Evolutionary conservation across 2,113 vertebrate genomes (phyloP).

Genomic region (Columbina picui): DNA sequence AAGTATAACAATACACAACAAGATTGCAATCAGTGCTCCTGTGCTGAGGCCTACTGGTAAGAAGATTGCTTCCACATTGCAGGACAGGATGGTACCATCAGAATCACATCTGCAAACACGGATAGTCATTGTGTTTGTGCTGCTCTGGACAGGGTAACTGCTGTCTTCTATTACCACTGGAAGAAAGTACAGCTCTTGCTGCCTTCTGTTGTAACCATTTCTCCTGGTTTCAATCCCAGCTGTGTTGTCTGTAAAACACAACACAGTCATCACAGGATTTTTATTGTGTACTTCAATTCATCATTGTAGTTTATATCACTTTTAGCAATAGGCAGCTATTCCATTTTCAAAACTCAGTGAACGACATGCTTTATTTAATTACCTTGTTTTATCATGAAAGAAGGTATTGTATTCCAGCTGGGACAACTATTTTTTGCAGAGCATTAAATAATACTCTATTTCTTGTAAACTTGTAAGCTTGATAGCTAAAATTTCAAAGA

Average conservation of each 20-base stretch:
- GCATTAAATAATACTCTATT: background rate
- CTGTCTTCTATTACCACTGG: conserved; percentile 92
- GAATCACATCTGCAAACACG: conserved; percentile 92
- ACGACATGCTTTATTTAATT: background rate
- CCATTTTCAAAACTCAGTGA: background rate
- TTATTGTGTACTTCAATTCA: background rate
- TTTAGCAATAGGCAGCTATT: background rate
- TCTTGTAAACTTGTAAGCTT: background rate
- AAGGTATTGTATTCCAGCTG: background rate
- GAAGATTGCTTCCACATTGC: conserved; percentile 94
- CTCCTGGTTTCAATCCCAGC: conserved; percentile 90
- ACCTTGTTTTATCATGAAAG: background rate
- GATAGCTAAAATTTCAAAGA: conserved; percentile 9
- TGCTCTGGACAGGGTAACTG: conserved; percentile 92
- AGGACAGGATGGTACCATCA: conserved; percentile 90
- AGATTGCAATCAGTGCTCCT: conserved; percentile 92
- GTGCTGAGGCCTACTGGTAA: conserved; percentile 96
- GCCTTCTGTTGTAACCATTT: conserved; percentile 87
- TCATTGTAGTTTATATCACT: background rate
- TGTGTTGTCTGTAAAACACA: conserved; percentile 89
- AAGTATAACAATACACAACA: conserved; percentile 93
- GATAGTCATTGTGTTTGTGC: conserved; percentile 94
- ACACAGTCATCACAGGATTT: conserved; percentile 4
- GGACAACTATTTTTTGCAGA: background rate
- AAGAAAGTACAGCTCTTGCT: conserved; percentile 91